Evolutionary conservation across 2,888 invertebrate species (phyloP), one percentile per base, ranked within the genome.

Genomic region (Dolichopus griseipennis): DNA sequence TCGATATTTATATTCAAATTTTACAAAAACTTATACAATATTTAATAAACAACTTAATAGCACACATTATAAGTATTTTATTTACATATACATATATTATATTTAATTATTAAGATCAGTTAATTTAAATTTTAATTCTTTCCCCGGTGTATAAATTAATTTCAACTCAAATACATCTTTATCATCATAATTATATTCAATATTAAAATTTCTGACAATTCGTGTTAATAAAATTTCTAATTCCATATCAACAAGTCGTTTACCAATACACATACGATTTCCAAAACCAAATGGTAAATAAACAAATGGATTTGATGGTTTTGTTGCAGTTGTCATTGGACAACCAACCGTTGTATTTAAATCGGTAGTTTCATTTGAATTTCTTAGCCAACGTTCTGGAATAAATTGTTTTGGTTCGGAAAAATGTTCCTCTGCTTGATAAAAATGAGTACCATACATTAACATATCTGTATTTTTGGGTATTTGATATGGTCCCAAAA

Each of bases 241-340:
- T 78, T 90, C 90, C 71, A 91, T 79, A 73, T 90, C 89, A 0
- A 90, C 90, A 72, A 92, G 85, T 73, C 91, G 81, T 75, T 87
- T 83, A 7, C 91, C 91, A 69, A 89, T 84, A 74, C 90, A 90
- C 71, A 85, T 84, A 66, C 90, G 84, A 0, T 88, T 83, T 0
- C 90, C 90, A 74, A 86, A 87, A 1, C 90, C 90, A 75, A 90
- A 90, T 0, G 89, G 89, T 70, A 87, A 75, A 65, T 83, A 84
- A 0, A 85, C 83, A 79, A 88, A 88, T 0, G 87, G 86, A 68
- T 72, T 69, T 33, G 21, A n/a, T 65, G 62, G 12, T 65, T 71
- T 74, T 43, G 73, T 72, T 63, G 33, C 68, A 21, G 66, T 33
- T 12, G 27, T 67, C 27, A 27, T 27, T 21, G 71, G 70, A 68